phyloP scores from a whole-genome alignment of 2,888 invertebrate genomes.

The Pandemis cinnamomeana region DNA sequence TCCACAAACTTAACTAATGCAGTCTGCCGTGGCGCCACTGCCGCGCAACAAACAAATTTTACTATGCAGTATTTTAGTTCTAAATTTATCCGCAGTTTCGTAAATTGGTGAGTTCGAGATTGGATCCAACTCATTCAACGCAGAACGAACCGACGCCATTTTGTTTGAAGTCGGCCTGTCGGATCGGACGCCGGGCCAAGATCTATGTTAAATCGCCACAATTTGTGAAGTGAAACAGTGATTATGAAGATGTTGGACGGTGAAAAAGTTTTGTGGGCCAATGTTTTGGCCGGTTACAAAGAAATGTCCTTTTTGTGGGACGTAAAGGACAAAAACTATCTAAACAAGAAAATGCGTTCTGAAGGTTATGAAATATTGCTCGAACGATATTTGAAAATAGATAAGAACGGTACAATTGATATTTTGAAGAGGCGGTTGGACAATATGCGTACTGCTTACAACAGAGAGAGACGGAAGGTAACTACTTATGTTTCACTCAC shows the following conservation, averaged over 20 bases:
- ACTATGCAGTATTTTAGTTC: background rate
- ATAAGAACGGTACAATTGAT: background rate
- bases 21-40: background rate
- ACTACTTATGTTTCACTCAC: too few species aligned
- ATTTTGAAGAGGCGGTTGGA: constrained; percentile 10
- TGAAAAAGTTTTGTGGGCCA: constrained; percentile 8
- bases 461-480: constrained; percentile 20
- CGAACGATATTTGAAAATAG: background rate
- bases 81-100: background rate
- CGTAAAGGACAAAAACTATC: constrained; percentile 7
- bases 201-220: too few species aligned
- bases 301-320: constrained; percentile 21
- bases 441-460: constrained; percentile 10
- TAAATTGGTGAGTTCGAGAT: background rate
- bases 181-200: background rate
- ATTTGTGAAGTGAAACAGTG: background rate
- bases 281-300: constrained; percentile 2
- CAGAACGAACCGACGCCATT: background rate
- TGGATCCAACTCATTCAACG: background rate
- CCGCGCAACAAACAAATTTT: background rate
- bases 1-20: background rate
- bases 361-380: background rate
- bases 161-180: background rate
- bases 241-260: background rate
- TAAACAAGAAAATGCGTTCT: constrained; percentile 1